Percentiles rank a stretch among this genome's conserved stretches.
These are phyloP conservation scores for Lepidurus couesii DNA, from an alignment of 1,140 invertebrate genomes.

Conservation along the genomic window DNA sequence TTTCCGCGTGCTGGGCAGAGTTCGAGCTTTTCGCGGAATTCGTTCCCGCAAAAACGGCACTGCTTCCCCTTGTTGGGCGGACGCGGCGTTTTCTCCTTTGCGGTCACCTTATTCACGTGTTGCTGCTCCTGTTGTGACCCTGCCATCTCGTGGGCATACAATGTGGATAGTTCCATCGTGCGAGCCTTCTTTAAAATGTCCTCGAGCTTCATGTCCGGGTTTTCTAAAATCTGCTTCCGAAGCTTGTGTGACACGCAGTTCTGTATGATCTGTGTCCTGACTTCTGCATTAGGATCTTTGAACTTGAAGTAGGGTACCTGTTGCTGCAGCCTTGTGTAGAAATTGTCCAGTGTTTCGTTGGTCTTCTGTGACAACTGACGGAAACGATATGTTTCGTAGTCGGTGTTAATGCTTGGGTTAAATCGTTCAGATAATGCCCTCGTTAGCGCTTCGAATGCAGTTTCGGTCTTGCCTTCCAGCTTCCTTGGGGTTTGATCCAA, in stretches of 20 bases:
- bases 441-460: neutral
- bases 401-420: constrained; percentile 23
- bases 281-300: neutral
- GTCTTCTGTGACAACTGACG: constrained; percentile 9
- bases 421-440: constrained; percentile 1
- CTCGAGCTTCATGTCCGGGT: constrained; percentile 25
- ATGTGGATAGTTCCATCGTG: neutral
- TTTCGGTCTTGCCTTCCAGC: neutral
- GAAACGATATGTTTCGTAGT: constrained; percentile 25
- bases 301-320: neutral
- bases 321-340: constrained; percentile 22
- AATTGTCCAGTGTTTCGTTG: constrained; percentile 25
- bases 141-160: constrained; percentile 3
- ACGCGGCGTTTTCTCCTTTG: neutral
- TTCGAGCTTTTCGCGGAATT: neutral
- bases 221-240: constrained; percentile 23
- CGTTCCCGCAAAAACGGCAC: neutral
- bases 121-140: neutral
- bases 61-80: neutral
- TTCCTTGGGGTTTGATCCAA: neutral
- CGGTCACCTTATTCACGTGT: neutral
- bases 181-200: constrained; percentile 1
- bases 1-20: neutral
- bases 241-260: constrained; percentile 22
- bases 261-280: constrained; percentile 22